Percentiles rank a stretch among this genome's conserved stretches.
phyloP scores from a whole-genome alignment of 2,113 vertebrate species.

The Microtus ochrogaster region DNA sequence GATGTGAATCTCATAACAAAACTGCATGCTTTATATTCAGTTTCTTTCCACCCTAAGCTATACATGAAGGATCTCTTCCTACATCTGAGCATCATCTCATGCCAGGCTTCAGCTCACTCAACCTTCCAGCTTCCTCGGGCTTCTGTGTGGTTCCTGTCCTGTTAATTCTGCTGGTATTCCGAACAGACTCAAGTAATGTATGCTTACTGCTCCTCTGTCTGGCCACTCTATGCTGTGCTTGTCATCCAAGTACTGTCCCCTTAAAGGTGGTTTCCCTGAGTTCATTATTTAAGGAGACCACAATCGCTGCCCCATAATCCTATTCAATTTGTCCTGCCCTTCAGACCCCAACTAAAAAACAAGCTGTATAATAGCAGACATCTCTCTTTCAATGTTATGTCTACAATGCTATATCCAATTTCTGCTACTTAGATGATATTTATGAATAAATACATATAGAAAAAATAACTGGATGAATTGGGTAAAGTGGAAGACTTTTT shows the following conservation, averaged over 20 bases:
- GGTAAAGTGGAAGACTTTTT: neutral
- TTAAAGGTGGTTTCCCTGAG: neutral
- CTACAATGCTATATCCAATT: neutral
- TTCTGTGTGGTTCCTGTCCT: neutral
- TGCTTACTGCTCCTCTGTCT: neutral
- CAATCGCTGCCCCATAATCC: neutral
- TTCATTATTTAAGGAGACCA: neutral
- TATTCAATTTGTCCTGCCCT: neutral
- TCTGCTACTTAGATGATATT: neutral
- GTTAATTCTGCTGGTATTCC: neutral
- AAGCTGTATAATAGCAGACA: neutral
- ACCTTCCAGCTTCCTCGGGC: neutral
- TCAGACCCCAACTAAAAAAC: neutral
- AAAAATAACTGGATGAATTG: constrained; percentile 10
- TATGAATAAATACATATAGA: neutral
- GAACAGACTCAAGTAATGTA: neutral
- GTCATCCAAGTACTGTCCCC: neutral
- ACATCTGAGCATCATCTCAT: neutral
- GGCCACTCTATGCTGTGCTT: neutral
- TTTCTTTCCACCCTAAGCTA: neutral
- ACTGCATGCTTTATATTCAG: neutral
- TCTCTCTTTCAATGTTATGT: neutral
- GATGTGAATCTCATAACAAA: neutral
- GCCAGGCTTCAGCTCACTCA: neutral
- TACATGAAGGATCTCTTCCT: neutral